A percentile compares a stretch with the other conserved stretches of the same genome.
Conservation (phyloP, 2,113 vertebrate species). For the Pedionomus torquatus region DNA sequence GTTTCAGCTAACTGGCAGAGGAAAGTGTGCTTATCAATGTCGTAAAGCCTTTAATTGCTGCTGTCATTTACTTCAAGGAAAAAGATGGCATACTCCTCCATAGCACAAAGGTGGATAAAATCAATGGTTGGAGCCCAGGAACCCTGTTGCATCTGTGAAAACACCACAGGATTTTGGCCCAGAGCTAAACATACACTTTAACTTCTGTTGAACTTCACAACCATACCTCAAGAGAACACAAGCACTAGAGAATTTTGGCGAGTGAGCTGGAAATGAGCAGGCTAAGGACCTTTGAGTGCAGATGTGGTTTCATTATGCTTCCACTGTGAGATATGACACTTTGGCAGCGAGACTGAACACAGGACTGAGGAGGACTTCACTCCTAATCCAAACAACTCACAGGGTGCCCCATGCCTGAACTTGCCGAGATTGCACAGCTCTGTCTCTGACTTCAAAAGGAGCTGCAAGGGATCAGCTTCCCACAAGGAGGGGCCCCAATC, state of each 20-base stretch:
- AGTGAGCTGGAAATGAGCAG: neutral
- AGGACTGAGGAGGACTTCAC: neutral
- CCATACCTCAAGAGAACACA: neutral
- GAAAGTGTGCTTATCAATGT: neutral
- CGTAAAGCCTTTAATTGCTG: neutral
- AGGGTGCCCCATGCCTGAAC: conserved; percentile 30
- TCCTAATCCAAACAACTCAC: neutral
- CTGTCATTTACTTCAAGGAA: neutral
- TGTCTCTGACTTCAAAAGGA: neutral
- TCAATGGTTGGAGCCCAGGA: neutral
- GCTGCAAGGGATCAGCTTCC: neutral
- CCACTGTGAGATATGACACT: neutral
- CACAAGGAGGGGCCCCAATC: conserved; percentile 28
- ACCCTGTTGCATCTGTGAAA: neutral
- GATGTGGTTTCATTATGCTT: neutral
- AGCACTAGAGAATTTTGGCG: neutral
- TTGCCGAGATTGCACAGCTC: neutral
- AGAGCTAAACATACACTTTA: neutral
- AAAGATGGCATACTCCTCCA: neutral
- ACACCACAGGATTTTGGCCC: neutral
- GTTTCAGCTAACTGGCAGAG: neutral
- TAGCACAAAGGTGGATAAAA: neutral
- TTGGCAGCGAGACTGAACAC: neutral
- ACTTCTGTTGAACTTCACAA: neutral
- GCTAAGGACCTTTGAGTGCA: neutral